Evolutionary conservation across 2,113 vertebrate genomes (phyloP), one percentile per base, ranked within the genome.

Genomic region (Tiliqua scincoides): DNA sequence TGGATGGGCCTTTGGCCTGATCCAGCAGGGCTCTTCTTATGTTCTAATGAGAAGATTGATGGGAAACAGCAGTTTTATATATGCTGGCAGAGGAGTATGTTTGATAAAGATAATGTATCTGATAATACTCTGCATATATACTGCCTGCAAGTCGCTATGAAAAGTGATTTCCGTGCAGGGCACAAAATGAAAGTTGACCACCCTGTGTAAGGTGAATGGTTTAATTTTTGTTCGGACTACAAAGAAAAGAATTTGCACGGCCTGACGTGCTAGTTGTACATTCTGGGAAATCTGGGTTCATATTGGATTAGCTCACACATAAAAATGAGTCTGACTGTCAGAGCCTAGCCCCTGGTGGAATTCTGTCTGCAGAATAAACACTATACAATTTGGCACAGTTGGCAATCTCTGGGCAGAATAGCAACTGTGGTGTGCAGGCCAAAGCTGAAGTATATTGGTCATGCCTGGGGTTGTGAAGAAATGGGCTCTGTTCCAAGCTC

Each of bases 241-340:
- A 52, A 91, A 93, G 40, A 67, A 20, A 83, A 32, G 30, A 67
- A 57, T 23, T 23, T 54, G 61, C 43, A 62, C 79, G 74, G 70
- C 75, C 54, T 79, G 73, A 79, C 40, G 68, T 65, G 82, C 87
- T 61, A 87, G 85, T 35, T 82, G 84, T 83, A 82, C 0, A 85
- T 75, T 73, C 78, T 81, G 63, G 83, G 89, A 90, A 93, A 83
- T 52, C 89, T 84, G 43, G 37, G n/a, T 90, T 93, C 90, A 84
- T 82, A 52, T 89, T 89, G 93, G 85, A 89, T 92, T 79, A 93
- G 85, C 73, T 86, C 89, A 43, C 21, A 65, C 37, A 37, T 79
- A 68, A 86, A 90, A 91, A 89, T 73, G 2, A 89, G 12, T 87
- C 90, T 90, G 84, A 57, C 83, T 83, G 74, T 89, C 85, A 92